A percentile compares a stretch with the other conserved stretches of the same genome.
phyloP scores from a whole-genome alignment of 2,888 invertebrate species.

The Pollenia labialis region DNA sequence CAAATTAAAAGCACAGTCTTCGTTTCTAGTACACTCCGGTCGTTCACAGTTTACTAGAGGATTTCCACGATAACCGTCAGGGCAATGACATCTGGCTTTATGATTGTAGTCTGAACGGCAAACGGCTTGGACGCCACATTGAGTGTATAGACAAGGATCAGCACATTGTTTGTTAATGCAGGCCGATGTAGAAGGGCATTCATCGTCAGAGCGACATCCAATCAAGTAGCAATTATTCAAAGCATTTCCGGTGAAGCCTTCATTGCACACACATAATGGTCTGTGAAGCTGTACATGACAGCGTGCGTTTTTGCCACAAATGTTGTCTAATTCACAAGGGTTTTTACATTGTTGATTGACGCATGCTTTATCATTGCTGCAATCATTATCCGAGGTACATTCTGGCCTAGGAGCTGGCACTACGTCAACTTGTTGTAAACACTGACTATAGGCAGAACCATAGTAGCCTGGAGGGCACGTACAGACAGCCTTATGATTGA shows the following conservation, averaged over 20 bases:
- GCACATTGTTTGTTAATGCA: conserved; percentile 93
- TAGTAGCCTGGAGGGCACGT: conserved; percentile 91
- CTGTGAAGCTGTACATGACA: conserved; percentile 92
- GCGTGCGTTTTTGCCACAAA: conserved; percentile 91
- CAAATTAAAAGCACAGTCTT: conserved; percentile 91
- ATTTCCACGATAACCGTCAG: conserved; percentile 90
- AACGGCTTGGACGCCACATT: conserved; percentile 91
- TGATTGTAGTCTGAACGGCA: conserved; percentile 91
- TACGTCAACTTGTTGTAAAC: conserved; percentile 85
- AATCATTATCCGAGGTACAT: conserved; percentile 91
- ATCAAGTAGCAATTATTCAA: conserved; percentile 91
- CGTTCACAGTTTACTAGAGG: conserved; percentile 91
- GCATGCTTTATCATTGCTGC: conserved; percentile 93
- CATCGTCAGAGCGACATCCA: conserved; percentile 93
- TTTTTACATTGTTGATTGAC: conserved; percentile 89
- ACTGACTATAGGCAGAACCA: conserved; percentile 91
- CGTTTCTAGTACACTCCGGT: conserved; percentile 90
- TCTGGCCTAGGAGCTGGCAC: conserved; percentile 88
- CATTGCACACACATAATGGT: conserved; percentile 92
- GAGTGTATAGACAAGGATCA: conserved; percentile 91
- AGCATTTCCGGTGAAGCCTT: conserved; percentile 92
- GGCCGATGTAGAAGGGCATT: conserved; percentile 92
- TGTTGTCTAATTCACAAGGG: conserved; percentile 88
- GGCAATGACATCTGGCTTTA: conserved; percentile 91
- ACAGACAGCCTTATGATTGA: conserved; percentile 93